phyloP scores from a whole-genome alignment of 2,888 invertebrate genomes.

The Thalpophila matura region DNA sequence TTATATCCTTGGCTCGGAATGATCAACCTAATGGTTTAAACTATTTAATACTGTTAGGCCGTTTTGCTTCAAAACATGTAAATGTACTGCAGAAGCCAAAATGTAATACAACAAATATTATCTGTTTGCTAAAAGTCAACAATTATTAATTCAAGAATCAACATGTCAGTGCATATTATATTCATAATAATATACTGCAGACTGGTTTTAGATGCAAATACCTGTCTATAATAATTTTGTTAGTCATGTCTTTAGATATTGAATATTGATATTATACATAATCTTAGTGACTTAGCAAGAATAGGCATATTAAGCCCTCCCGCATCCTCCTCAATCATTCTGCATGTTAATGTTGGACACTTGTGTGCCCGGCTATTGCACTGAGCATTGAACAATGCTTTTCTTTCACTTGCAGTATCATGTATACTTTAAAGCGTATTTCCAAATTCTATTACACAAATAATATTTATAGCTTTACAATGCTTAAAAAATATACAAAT shows the following conservation, averaged over 20 bases:
- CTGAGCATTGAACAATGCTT: no score
- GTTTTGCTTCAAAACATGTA: slow-evolving; percentile 16
- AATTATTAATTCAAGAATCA: no score
- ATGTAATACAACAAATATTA: background rate
- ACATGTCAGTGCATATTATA: background rate
- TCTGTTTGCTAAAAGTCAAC: no score
- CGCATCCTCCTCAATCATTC: no score
- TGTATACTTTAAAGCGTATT: slow-evolving; percentile 35
- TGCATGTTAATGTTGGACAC: no score
- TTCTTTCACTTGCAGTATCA: background rate
- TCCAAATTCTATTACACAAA: slow-evolving; percentile 30
- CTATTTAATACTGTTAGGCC: slow-evolving; percentile 57
- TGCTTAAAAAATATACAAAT: slow-evolving; percentile 30
- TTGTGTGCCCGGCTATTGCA: no score
- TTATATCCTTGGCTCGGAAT: slow-evolving; percentile 52
- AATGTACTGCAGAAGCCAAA: slow-evolving; percentile 1
- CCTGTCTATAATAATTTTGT: background rate
- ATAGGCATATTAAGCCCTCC: slow-evolving; percentile 18
- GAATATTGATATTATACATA: no score
- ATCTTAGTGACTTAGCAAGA: slow-evolving; percentile 45
- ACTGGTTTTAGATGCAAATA: background rate
- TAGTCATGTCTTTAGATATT: no score
- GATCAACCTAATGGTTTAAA: slow-evolving; percentile 17
- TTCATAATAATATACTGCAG: slow-evolving; percentile 6
- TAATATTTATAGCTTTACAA: slow-evolving; percentile 26